Evolutionary conservation across 1,140 invertebrate species (phyloP).

Genomic region (Drosophila miranda): DNA sequence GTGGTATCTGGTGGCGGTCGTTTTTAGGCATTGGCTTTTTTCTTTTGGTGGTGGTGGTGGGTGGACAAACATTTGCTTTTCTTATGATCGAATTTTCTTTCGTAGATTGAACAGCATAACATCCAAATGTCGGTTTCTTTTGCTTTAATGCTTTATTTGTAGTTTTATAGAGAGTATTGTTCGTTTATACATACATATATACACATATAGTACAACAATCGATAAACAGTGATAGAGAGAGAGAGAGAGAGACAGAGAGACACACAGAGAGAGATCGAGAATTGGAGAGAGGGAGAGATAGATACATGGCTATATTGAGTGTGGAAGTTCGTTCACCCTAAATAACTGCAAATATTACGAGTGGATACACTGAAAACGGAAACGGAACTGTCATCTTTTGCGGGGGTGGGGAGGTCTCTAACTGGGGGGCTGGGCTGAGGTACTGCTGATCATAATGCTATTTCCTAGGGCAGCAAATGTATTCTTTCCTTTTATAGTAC

Average conservation of each 20-base stretch:
- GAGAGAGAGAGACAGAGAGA: conserved; percentile 25
- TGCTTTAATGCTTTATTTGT: conserved; percentile 61
- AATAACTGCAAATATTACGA: conserved; percentile 22
- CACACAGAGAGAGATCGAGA: conserved; percentile 11
- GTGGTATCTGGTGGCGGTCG: background rate
- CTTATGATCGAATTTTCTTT: conserved; percentile 23
- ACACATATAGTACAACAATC: conserved; percentile 13
- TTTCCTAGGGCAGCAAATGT: conserved; percentile 21
- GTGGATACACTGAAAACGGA: conserved; percentile 32
- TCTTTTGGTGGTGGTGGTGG: conserved; percentile 28
- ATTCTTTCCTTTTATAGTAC: conserved; percentile 23
- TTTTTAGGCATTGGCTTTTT: conserved; percentile 7
- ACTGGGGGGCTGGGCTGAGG: conserved; percentile 43
- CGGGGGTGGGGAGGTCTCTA: background rate
- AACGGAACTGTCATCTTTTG: conserved; percentile 18
- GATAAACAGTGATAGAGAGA: conserved; percentile 16
- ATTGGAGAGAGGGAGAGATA: conserved; percentile 20
- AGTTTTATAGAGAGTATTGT: conserved; percentile 49
- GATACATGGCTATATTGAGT: conserved; percentile 26
- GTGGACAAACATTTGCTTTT: conserved; percentile 10
- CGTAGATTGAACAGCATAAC: conserved; percentile 80
- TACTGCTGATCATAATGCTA: conserved; percentile 37
- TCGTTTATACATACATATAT: conserved; percentile 51
- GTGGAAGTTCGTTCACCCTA: background rate
- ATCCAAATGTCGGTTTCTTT: conserved; percentile 81